phyloP scores from a whole-genome alignment of 2,113 vertebrate species.

The Apteryx owenii region DNA sequence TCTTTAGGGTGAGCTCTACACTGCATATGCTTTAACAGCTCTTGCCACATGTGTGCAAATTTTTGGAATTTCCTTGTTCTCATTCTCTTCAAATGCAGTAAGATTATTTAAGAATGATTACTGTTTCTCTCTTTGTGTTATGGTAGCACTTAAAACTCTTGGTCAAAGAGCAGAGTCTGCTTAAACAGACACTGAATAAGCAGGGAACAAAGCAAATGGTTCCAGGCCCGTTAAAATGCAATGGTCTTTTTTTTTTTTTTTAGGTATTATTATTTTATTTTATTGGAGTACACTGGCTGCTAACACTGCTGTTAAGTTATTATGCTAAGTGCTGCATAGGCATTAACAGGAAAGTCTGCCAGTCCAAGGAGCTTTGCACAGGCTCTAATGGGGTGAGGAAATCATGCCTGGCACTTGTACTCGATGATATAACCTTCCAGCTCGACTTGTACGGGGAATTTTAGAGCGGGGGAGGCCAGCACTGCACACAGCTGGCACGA shows the following conservation, averaged over 20 bases:
- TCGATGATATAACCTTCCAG: slow-evolving; percentile 6
- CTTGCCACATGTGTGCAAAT: not conserved
- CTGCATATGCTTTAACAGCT: not conserved
- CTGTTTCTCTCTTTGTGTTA: not conserved
- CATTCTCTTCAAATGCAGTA: not conserved
- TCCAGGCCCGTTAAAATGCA: not conserved
- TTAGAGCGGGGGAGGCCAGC: not conserved
- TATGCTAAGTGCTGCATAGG: not conserved
- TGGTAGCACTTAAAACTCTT: not conserved
- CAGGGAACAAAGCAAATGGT: not conserved
- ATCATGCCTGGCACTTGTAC: not conserved
- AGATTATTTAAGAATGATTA: not conserved
- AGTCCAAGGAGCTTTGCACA: not conserved
- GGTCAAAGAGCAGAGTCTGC: not conserved
- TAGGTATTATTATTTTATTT: not conserved
- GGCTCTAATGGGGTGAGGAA: not conserved
- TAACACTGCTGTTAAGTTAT: not conserved
- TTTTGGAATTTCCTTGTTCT: not conserved
- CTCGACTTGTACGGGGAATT: not conserved
- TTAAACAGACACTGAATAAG: not conserved
- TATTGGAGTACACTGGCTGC: not conserved
- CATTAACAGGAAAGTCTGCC: not conserved
- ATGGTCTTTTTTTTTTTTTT: not conserved
- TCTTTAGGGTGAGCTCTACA: not conserved
- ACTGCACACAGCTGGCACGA: not conserved